Base-by-base conservation (phyloP, 2,113 vertebrate genomes). In the Sitta europaea region DNA sequence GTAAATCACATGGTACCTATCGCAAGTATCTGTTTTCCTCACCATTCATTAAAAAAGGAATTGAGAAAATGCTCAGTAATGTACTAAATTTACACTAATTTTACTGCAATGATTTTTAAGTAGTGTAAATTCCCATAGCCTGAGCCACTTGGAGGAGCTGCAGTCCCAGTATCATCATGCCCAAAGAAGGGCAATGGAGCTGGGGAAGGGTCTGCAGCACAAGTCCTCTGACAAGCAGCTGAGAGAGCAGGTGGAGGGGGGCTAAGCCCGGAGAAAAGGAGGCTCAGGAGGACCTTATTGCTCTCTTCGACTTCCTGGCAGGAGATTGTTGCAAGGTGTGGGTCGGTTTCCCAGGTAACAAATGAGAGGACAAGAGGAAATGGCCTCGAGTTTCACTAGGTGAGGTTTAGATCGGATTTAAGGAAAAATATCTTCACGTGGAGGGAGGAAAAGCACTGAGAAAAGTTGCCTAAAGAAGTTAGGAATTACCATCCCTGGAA, bases 31-130 rank as follows among this genome's bases (percentile, higher is more conserved):
- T 76, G 5, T 75, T 88, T 86, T 51, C 14, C 27, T 4, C 36
- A 76, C 5, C 20, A 40, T 54, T 51, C 40, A 35, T 63, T 76
- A 65, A 27, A 63, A 40, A 72, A 51, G 16, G 36, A 83, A 65
- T 15, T 70, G 31, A 50, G 28, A 40, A 57, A 40, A 17, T 83
- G 36, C 8, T 83, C 21, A 28, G 24, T 51, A 80, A 72, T 20
- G 12, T 54, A 92, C 36, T n/a, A 48, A 88, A 82, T 75, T 75
- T 63, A 59, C 38, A 92, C 23, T 79, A 54, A 83, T 72, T 88
- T 78, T 68, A 78, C 18, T 23, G 23, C 43, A 38, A 21, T 33
- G 48, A 29, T 66, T 86, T 88, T 75, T 67, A n/a, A 75, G 12
- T 23, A 42, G 22, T n/a, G 22, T 57, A 38, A 78, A 75, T 82